Percentiles rank a stretch among this genome's conserved stretches.
Conservation (phyloP, 64 coral and sea anemone genomes). For the Anthopleura sola region DNA sequence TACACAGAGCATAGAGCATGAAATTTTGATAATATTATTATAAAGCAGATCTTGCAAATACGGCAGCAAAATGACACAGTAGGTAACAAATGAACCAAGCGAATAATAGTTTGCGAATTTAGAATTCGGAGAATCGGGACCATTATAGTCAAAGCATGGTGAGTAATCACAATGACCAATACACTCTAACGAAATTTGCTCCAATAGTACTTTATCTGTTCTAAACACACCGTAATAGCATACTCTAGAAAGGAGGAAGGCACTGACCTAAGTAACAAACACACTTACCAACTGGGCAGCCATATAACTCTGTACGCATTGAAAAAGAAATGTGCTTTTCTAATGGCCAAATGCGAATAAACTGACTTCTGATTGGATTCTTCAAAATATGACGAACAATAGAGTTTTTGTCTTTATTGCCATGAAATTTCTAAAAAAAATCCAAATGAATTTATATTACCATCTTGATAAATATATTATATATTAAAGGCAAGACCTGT, state of each 20-base stretch:
- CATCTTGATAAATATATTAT: neutral
- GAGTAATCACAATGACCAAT: too few relatives aligned
- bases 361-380: conserved; percentile 30
- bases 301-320: conserved; percentile 58
- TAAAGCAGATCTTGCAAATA: too few relatives aligned
- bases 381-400: conserved; percentile 26
- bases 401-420: conserved; percentile 53
- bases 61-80: too few relatives aligned
- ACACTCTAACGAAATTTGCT: too few relatives aligned
- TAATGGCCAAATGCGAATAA: conserved; percentile 49
- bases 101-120: too few relatives aligned
- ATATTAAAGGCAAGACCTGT: neutral
- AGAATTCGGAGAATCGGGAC: too few relatives aligned
- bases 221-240: too few relatives aligned
- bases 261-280: neutral
- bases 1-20: too few relatives aligned
- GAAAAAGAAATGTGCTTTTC: conserved; percentile 47
- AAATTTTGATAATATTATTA: too few relatives aligned
- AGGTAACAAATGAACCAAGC: too few relatives aligned
- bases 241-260: neutral
- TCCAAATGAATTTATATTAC: neutral
- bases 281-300: conserved; percentile 46
- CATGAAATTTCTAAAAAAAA: conserved; percentile 48
- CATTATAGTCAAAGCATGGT: too few relatives aligned
- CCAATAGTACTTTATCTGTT: too few relatives aligned